Evolutionary conservation across 2,113 vertebrate species (phyloP), one percentile per base, ranked within the genome.

Genomic region (Cololabis saira): DNA sequence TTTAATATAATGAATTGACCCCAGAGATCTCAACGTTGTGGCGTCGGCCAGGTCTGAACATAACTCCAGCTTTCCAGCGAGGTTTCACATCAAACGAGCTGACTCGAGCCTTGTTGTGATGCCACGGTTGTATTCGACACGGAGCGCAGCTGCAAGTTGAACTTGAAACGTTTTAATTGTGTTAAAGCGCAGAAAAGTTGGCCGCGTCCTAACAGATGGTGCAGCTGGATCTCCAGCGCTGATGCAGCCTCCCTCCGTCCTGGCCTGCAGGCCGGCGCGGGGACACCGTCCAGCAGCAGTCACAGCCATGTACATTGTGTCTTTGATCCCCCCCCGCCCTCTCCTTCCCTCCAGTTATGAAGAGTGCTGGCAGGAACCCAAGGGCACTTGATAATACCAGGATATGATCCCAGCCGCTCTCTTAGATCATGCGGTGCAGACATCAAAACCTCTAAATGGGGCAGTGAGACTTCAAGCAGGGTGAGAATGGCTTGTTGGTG

Each of bases 331-430:
- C 30, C 51, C 52, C 74, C 52, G 83, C 85, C 71, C 40, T 24
- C 51, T 56, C 74, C 52, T 57, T 58, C 80, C 83, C 74, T 63
- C 44, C 67, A 67, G 88, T 82, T 76, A 88, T 79, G 79, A 85
- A 60, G 75, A 70, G 82, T 15, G 33, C 53, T 88, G 87, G 88
- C 85, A 70, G 12, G 45, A 56, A 50, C 85, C 86, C 86, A 82
- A 69, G 74, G 81, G 66, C 82, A 74, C 79, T 77, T 74, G 67
- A 90, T 85, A 82, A 88, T 80, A 83, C 81, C 85, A 84, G 87
- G 82, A 87, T 84, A 83, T 84, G 62, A 85, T 87, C 80, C 77
- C 37, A 52, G 67, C 81, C 33, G 27, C 75, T 78, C 77, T 67
- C 60, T 85, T 49, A 86, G 71, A 85, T 87, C 80, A 67, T 54